These are phyloP conservation scores for Etheostoma spectabile DNA, from an alignment of 2,113 vertebrate genomes.

Conservation along the genomic window DNA sequence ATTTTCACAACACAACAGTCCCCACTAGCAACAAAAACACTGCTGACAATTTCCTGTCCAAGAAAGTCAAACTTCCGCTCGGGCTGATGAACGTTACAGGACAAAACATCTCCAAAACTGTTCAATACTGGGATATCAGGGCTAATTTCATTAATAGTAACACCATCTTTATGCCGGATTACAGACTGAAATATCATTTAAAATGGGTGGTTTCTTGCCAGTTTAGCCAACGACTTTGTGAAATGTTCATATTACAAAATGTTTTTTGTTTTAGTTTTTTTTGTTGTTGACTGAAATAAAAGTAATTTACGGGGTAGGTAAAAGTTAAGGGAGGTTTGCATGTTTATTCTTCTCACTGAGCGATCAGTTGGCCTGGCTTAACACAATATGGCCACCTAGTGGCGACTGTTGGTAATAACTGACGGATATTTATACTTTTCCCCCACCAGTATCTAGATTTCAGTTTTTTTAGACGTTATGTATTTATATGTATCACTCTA, in stretches of 20 bases:
- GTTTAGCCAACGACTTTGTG: not conserved
- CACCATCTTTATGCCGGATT: not conserved
- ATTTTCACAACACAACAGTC: constrained; percentile 80
- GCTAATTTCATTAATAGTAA: too few relatives aligned
- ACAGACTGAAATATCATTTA: not conserved
- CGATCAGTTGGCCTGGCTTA: not conserved
- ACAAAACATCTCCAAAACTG: not conserved
- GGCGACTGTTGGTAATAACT: not conserved
- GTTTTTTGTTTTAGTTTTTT: not conserved
- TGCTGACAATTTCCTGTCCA: constrained; percentile 69
- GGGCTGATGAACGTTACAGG: not conserved
- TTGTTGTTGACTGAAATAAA: not conserved
- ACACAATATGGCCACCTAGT: constrained; percentile 11
- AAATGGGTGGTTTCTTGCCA: not conserved
- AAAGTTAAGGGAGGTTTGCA: not conserved
- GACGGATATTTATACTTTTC: too few relatives aligned
- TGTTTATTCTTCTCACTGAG: not conserved
- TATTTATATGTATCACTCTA: too few relatives aligned
- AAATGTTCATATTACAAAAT: not conserved
- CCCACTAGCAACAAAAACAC: constrained; percentile 78
- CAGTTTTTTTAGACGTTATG: too few relatives aligned
- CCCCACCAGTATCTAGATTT: too few relatives aligned
- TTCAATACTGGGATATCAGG: not conserved
- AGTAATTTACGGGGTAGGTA: not conserved
- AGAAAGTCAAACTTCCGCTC: constrained; percentile 63